These are phyloP conservation scores for Aphyosemion australe DNA, from an alignment of 2,113 vertebrate species.

Conservation along the genomic window DNA sequence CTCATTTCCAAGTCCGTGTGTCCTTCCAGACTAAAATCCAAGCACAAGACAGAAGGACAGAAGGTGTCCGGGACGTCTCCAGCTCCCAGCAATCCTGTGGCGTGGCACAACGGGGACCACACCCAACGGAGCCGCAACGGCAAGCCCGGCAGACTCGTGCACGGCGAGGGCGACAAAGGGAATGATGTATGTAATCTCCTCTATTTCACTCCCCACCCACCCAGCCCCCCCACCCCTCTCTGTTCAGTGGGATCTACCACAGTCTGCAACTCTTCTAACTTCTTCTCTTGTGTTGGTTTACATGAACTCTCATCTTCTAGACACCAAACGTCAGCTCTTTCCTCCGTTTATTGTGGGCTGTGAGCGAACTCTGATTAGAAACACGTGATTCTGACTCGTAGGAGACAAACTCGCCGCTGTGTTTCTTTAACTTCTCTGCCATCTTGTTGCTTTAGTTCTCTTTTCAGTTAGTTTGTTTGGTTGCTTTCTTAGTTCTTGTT, in stretches of 20 bases:
- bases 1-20: too few relatives aligned
- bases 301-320: constrained; percentile 44
- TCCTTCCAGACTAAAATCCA: constrained; percentile 78
- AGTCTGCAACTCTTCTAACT: constrained; percentile 50
- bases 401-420: constrained; percentile 48
- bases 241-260: constrained; percentile 54
- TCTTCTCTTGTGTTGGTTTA: constrained; percentile 62
- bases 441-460: constrained; percentile 31
- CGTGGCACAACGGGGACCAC: constrained; percentile 92
- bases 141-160: constrained; percentile 80
- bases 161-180: constrained; percentile 80
- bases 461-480: background rate
- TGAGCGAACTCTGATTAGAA: constrained; percentile 30
- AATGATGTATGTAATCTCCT: constrained; percentile 93
- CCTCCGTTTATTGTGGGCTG: constrained; percentile 26
- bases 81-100: constrained; percentile 79
- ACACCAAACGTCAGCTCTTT: constrained; percentile 27
- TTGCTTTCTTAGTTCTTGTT: constrained; percentile 37
- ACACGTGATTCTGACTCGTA: constrained; percentile 33
- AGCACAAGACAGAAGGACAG: constrained; percentile 83
- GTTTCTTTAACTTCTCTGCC: constrained; percentile 54
- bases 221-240: constrained; percentile 27
- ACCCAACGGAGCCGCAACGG: constrained; percentile 86
- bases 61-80: constrained; percentile 83
- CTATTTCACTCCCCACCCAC: constrained; percentile 60